Base-by-base conservation (phyloP, 53 echinoderm and acorn worm species). In the Pentamera pediparva region DNA sequence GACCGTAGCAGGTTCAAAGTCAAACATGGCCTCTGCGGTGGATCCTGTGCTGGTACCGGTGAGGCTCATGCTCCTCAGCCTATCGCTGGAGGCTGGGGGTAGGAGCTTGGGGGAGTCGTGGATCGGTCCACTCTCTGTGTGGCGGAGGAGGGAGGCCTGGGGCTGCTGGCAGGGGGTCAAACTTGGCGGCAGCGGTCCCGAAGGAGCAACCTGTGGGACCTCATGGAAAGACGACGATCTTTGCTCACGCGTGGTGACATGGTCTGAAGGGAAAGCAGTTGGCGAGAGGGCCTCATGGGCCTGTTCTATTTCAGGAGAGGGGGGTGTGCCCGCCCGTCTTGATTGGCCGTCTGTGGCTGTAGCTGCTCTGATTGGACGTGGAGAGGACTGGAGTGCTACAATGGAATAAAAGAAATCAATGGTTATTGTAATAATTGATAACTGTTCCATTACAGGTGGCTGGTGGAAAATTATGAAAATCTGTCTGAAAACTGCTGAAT, bases 231-330 rank as follows among this genome's bases (percentile, higher is more conserved):
- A 37, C 15, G 59, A 45, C 1, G 59, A 19, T 31, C 47, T 55
- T 18, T 37, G 59, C 40, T 69, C 76, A 50, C 77, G 71, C 9
- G 63, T 59, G 22, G 39, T 57, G n/a, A n/a, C n/a, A n/a, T n/a
- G n/a, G 15, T 51, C 17, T 2, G 82, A 61, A 18, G 47, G 71
- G 57, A 82, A 92, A 3, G 92, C 92, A 22, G 92, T 89, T 11
- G 87, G 94, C 10, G 90, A 84, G 31, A 86, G 80, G 25, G 90
- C 94, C 40, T 94, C 94, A 10, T 87, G 84, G 50, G 90, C 94
- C 50, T 94, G 73, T 29, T 93, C 93, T 32, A 94, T 75, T 43
- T 90, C 90, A 25, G 94, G 90, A 12, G 87, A 90, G 39, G 77
- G 22, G 15, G 59, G 19, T 60, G 59, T 67, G 30, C 64, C 43